Percentiles rank a stretch among this genome's conserved stretches.
Evolutionary conservation across 2,888 invertebrate genomes (phyloP).

Genomic region (Acanthosepion pharaonis): DNA sequence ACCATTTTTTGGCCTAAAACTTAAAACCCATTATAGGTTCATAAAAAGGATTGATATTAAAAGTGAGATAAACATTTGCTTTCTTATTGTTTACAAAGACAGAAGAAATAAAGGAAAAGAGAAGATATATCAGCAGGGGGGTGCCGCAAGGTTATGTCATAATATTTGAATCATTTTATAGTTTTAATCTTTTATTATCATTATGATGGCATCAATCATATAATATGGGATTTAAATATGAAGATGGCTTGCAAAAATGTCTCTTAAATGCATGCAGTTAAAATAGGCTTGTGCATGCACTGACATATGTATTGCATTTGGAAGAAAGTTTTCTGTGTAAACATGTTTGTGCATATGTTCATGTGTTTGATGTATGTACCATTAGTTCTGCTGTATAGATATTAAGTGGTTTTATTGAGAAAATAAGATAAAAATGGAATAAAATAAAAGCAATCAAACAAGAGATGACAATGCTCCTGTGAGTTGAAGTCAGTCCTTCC

Average conservation of each 20-base stretch:
- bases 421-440: not conserved
- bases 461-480: slow-evolving; percentile 4
- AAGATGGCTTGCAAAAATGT: not conserved
- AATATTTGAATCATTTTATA: not conserved
- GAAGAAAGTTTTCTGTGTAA: not conserved
- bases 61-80: not conserved
- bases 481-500: not conserved
- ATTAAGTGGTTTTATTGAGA: not conserved
- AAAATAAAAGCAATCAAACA: not conserved
- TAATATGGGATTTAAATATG: not conserved
- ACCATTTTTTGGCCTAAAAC: not conserved
- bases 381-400: not conserved
- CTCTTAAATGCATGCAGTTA: not conserved
- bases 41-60: not conserved
- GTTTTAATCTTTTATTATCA: not conserved
- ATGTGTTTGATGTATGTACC: not conserved
- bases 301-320: not conserved
- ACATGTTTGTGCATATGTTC: not conserved
- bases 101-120: not conserved
- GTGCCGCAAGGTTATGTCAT: not conserved
- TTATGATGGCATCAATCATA: not conserved
- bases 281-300: not conserved
- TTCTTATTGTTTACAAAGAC: not conserved
- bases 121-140: not conserved
- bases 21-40: not conserved